These are phyloP conservation scores for Lordiphosa collinella DNA, from an alignment of 1,140 invertebrate genomes.

Conservation along the genomic window DNA sequence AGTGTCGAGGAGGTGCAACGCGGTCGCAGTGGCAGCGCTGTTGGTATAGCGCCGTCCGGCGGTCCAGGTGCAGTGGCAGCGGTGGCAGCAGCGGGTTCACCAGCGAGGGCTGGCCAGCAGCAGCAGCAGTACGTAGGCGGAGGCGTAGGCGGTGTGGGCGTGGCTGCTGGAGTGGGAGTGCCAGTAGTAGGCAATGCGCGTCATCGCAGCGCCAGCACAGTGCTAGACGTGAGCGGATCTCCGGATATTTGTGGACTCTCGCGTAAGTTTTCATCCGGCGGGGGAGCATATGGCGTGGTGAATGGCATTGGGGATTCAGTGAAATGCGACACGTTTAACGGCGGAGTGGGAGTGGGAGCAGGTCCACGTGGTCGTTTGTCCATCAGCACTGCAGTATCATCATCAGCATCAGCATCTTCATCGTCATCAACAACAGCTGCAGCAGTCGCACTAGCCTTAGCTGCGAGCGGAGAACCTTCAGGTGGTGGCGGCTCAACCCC, in stretches of 20 bases:
- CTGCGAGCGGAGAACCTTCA: conserved; percentile 20
- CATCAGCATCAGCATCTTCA: conserved; percentile 7
- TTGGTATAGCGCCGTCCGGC: conserved; percentile 58
- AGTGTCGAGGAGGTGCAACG: conserved; percentile 77
- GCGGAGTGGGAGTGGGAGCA: background rate
- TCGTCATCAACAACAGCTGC: conserved; percentile 10
- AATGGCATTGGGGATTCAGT: conserved; percentile 30
- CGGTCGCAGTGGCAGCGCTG: conserved; percentile 75
- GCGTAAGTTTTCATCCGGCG: conserved; percentile 17
- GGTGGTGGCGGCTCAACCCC: conserved; percentile 46
- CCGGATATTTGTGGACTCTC: conserved; percentile 10
- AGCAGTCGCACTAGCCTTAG: conserved; percentile 8
- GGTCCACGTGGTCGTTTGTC: conserved; percentile 37
- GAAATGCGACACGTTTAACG: conserved; percentile 48
- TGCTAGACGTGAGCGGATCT: conserved; percentile 47
- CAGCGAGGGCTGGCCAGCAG: conserved; percentile 64
- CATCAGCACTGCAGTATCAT: conserved; percentile 21
- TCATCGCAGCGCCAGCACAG: conserved; percentile 64
- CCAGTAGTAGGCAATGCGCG: conserved; percentile 32
- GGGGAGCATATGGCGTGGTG: conserved; percentile 30
- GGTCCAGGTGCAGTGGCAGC: conserved; percentile 44
- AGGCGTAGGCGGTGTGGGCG: conserved; percentile 31
- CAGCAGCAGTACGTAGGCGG: conserved; percentile 17
- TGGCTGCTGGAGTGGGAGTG: conserved; percentile 18
- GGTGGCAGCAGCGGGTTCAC: conserved; percentile 63